Evolutionary conservation across 1,140 invertebrate genomes (phyloP), one percentile per base, ranked within the genome.

Genomic region (Spodoptera litura): DNA sequence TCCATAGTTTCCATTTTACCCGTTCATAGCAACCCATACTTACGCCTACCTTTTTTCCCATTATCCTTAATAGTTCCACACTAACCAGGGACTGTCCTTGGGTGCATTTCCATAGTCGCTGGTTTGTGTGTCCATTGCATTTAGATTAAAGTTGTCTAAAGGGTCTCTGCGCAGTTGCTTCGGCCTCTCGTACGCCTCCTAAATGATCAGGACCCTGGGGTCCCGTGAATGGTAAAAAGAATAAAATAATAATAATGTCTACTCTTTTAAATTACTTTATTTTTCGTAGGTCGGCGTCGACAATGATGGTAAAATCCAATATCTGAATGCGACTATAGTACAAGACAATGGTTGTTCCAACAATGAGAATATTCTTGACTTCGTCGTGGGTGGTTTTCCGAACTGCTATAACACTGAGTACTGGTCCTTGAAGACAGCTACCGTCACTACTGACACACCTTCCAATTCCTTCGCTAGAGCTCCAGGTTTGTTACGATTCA

Each of bases 301-400:
- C 85, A 93, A 96, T 8, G 84, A 95, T 8, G 97, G 97, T 13
- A 95, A 95, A 79, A 96, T 97, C 25, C 96, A 97, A 58, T 96
- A 96, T 59, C 84, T 97, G 8, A 93, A 96, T 49, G 94, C 93
- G 3, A 93, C 93, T 1, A 94, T 96, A 49, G 96, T 95, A 81
- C 94, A 96, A 84, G 97, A 98, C 87, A 88, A 92, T 2, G 97
- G 97, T 0, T 95, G 86, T 66, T 85, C 89, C 2, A 94, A 95
- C 12, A 97, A 97, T 78, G 96, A 97, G 68, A 88, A 44, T 9
- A 82, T 94, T n/a, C 79, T 91, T 11, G 83, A 84, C 3, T 87
- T 93, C 1, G 83, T 89, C 0, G 31, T 87, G 2, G 73, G 91
- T 1, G 92, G 94, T 13, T 95, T 96, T 79, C 83, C 90, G 0